phyloP scores from a whole-genome alignment of 2,888 invertebrate genomes.

The Sminthurinus aureus region DNA sequence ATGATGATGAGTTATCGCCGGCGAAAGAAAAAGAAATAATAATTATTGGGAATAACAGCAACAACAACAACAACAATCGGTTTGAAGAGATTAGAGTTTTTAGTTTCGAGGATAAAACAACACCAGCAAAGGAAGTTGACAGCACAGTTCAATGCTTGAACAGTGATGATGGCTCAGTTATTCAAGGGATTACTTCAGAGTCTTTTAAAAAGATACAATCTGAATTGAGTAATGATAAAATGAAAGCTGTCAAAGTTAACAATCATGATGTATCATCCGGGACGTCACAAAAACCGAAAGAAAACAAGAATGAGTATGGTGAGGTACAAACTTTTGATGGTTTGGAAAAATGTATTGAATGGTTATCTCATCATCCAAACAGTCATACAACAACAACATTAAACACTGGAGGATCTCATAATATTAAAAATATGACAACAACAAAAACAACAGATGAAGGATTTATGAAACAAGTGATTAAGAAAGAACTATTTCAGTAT shows the following conservation, averaged over 20 bases:
- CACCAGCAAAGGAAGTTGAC: no score
- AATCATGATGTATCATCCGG: neutral
- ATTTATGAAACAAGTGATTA: conserved; percentile 3
- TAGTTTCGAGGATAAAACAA: neutral
- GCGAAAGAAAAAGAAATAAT: neutral
- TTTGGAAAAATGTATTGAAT: conserved; percentile 31
- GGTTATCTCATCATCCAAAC: conserved; percentile 23
- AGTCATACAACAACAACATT: neutral
- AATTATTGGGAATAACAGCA: neutral
- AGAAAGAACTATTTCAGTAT: conserved; percentile 6
- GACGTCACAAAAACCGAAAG: neutral
- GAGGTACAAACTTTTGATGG: neutral
- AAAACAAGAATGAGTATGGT: neutral
- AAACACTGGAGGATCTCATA: neutral
- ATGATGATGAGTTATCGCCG: neutral
- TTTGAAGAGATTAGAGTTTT: neutral
- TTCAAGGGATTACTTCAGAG: neutral
- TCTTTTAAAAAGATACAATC: no score
- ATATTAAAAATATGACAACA: neutral
- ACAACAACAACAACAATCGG: neutral
- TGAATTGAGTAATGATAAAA: neutral
- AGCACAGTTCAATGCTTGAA: neutral
- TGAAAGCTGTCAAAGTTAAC: neutral
- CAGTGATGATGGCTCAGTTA: neutral
- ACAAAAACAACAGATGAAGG: neutral